A percentile compares a stretch with the other conserved stretches of the same genome.
These are phyloP conservation scores for Drosophila pseudotakahashii DNA, from an alignment of 2,888 invertebrate species.

Conservation along the genomic window DNA sequence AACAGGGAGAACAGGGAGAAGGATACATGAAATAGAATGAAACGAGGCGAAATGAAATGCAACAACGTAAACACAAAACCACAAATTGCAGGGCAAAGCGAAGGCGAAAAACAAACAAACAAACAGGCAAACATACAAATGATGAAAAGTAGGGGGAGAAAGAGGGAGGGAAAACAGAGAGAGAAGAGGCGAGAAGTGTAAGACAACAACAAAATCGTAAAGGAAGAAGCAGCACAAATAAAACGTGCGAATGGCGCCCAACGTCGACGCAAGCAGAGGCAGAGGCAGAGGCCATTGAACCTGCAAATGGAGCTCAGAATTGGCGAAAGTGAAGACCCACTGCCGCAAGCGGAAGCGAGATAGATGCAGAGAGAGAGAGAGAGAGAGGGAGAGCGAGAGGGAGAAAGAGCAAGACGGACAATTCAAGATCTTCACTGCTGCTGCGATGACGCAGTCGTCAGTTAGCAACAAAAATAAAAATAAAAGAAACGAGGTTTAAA, in stretches of 20 bases:
- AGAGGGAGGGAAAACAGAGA: slow-evolving; percentile 13
- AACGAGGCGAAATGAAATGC: slow-evolving; percentile 34
- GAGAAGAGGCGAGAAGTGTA: slow-evolving; percentile 36
- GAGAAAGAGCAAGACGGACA: slow-evolving; percentile 19
- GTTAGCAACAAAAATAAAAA: slow-evolving; percentile 60
- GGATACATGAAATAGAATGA: slow-evolving; percentile 35
- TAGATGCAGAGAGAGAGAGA: not conserved
- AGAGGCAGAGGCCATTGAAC: slow-evolving; percentile 71
- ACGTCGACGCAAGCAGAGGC: slow-evolving; percentile 41
- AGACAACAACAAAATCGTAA: slow-evolving; percentile 36
- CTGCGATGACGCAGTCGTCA: slow-evolving; percentile 71
- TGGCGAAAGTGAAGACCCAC: slow-evolving; percentile 82
- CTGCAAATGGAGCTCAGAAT: slow-evolving; percentile 79
- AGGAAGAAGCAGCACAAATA: slow-evolving; percentile 38
- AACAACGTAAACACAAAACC: slow-evolving; percentile 30
- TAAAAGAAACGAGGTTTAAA: slow-evolving; percentile 15
- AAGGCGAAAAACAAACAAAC: slow-evolving; percentile 49
- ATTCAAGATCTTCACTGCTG: slow-evolving; percentile 35
- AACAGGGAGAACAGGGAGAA: not conserved
- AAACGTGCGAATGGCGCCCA: slow-evolving; percentile 76
- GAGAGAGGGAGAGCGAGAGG: not conserved
- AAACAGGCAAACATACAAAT: slow-evolving; percentile 53
- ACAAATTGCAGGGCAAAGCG: slow-evolving; percentile 47
- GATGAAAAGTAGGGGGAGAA: slow-evolving; percentile 28
- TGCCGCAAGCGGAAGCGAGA: slow-evolving; percentile 71